Conservation (phyloP, 2,797 vertebrate species). For the Nannoperca obscura region DNA sequence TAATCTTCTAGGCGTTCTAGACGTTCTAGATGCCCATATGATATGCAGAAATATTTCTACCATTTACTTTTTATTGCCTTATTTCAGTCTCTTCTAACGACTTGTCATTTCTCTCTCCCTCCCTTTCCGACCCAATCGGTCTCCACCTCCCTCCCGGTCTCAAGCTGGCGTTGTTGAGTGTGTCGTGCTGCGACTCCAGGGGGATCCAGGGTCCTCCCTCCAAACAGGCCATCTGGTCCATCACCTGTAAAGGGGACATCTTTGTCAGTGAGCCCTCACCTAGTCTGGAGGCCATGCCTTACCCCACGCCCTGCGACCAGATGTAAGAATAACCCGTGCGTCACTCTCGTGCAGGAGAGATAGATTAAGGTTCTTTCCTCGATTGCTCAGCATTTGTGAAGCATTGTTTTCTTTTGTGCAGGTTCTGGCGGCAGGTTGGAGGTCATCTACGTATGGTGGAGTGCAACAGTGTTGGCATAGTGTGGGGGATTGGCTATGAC, state of each 20-base stretch:
- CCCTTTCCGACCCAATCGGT: not conserved
- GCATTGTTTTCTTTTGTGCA: conserved; percentile 63
- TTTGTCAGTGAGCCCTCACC: conserved; percentile 94
- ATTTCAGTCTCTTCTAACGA: not conserved
- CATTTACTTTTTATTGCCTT: not conserved
- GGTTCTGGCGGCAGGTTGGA: conserved; percentile 97
- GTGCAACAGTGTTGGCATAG: conserved; percentile 90
- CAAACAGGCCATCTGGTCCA: conserved; percentile 94
- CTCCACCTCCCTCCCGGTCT: not conserved
- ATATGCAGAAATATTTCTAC: not conserved
- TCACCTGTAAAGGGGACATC: conserved; percentile 97
- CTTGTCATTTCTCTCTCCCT: conserved; percentile 1
- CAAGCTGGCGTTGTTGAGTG: conserved; percentile 92
- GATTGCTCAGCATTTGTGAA: not conserved
- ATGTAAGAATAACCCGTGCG: conserved; percentile 83
- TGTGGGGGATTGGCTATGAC: conserved; percentile 95
- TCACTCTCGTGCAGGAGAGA: not conserved
- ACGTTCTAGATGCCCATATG: not conserved
- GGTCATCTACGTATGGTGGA: conserved; percentile 93
- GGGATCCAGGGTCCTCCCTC: conserved; percentile 91
- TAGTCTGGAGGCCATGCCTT: conserved; percentile 87
- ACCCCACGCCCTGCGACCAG: conserved; percentile 91
- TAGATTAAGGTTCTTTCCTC: not conserved
- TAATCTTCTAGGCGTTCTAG: not conserved
- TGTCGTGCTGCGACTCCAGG: conserved; percentile 93